These are phyloP conservation scores for Leptodactylus fallax DNA, from an alignment of 2,797 vertebrate species.

Conservation along the genomic window DNA sequence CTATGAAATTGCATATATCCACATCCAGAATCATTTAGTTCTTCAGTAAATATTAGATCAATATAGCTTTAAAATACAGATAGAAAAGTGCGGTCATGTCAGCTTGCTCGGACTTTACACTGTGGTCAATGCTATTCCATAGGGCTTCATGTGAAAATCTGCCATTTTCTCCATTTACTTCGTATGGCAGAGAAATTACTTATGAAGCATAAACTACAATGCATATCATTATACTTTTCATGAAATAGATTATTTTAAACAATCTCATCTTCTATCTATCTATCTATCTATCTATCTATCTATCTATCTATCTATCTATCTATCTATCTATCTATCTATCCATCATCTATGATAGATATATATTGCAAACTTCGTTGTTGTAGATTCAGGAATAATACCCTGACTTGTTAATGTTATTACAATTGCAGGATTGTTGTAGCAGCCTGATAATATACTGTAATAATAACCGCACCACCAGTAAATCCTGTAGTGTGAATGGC, in stretches of 20 bases:
- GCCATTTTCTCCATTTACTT: not conserved
- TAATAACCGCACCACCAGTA: too few species aligned
- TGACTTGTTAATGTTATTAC: too few species aligned
- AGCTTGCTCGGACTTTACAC: not conserved
- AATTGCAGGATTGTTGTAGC: too few species aligned
- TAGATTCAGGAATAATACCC: not conserved
- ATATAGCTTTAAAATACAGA: not conserved
- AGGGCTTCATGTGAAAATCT: constrained; percentile 13
- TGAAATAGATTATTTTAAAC: not conserved
- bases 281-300: not conserved
- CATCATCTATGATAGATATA: too few species aligned
- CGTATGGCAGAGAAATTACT: not conserved
- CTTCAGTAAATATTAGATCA: too few species aligned
- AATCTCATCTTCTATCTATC: not conserved
- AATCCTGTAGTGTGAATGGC: too few species aligned
- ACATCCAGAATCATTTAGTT: too few species aligned
- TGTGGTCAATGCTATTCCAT: not conserved
- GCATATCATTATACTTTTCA: not conserved
- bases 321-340: too few species aligned
- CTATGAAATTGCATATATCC: too few species aligned
- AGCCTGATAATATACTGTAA: too few species aligned
- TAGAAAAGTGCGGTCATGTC: not conserved
- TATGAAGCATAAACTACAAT: not conserved
- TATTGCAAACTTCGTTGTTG: too few species aligned
- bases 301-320: too few species aligned